Evolutionary conservation across 2,797 vertebrate genomes (phyloP).

Genomic region (Gadopsis marmoratus): DNA sequence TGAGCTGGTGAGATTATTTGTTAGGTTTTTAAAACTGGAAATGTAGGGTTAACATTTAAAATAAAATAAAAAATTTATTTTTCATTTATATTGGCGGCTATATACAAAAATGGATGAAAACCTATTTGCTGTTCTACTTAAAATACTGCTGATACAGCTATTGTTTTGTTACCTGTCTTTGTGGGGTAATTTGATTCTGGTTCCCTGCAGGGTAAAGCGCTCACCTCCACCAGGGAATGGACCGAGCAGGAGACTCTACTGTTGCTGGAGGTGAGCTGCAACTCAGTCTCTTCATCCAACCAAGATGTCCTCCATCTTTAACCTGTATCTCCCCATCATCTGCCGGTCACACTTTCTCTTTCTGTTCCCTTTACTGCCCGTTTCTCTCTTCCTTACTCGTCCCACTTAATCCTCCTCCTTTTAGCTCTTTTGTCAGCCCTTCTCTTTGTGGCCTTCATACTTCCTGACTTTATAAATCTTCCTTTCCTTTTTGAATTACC

Average conservation of each 20-base stretch:
- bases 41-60: neutral
- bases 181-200: constrained; percentile 7
- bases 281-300: neutral
- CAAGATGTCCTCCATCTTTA: neutral
- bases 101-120: neutral
- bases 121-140: neutral
- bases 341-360: neutral
- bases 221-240: constrained; percentile 93
- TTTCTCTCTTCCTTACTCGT: neutral
- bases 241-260: constrained; percentile 97
- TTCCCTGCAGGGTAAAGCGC: constrained; percentile 87
- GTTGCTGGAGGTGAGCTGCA: constrained; percentile 90
- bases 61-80: neutral
- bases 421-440: neutral
- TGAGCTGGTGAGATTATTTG: neutral
- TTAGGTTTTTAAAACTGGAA: neutral
- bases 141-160: neutral
- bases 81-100: neutral
- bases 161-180: too few species aligned
- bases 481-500: neutral
- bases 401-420: neutral
- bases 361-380: neutral
- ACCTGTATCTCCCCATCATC: too few species aligned
- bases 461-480: neutral
- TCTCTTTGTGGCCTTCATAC: neutral